phyloP scores from a whole-genome alignment of 1,140 invertebrate species.

The Lasaia peninsularis region DNA sequence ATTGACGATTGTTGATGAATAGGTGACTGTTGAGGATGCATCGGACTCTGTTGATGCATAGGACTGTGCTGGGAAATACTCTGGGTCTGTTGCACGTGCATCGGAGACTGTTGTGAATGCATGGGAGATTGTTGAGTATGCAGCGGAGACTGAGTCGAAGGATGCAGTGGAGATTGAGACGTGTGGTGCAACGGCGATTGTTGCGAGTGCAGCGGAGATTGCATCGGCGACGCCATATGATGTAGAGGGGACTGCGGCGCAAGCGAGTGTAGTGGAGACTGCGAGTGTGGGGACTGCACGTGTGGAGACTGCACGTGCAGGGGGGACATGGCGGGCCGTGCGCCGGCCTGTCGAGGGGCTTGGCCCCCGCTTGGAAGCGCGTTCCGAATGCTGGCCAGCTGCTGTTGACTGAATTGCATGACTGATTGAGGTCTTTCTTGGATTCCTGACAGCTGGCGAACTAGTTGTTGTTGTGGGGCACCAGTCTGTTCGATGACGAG shows the following conservation, averaged over 20 bases:
- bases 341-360: slow-evolving; percentile 48
- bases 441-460: slow-evolving; percentile 48
- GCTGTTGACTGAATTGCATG: slow-evolving; percentile 57
- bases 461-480: slow-evolving; percentile 50
- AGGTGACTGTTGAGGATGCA: slow-evolving; percentile 73
- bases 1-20: slow-evolving; percentile 70
- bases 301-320: slow-evolving; percentile 74
- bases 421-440: slow-evolving; percentile 50
- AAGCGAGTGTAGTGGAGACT: slow-evolving; percentile 60
- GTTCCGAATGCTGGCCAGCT: slow-evolving; percentile 65
- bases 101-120: slow-evolving; percentile 64
- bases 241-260: slow-evolving; percentile 77
- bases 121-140: slow-evolving; percentile 71
- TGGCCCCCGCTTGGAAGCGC: slow-evolving; percentile 58
- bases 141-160: slow-evolving; percentile 69
- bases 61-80: slow-evolving; percentile 71
- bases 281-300: slow-evolving; percentile 77
- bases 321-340: slow-evolving; percentile 51
- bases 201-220: slow-evolving; percentile 77
- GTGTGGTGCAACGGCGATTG: slow-evolving; percentile 73
- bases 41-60: slow-evolving; percentile 69
- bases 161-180: slow-evolving; percentile 75
- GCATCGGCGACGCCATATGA: slow-evolving; percentile 76
- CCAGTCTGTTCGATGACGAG: slow-evolving; percentile 63
- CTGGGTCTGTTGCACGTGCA: slow-evolving; percentile 72